Base-by-base conservation (phyloP, 2,888 invertebrate species). In the Cosmia pyralina region DNA sequence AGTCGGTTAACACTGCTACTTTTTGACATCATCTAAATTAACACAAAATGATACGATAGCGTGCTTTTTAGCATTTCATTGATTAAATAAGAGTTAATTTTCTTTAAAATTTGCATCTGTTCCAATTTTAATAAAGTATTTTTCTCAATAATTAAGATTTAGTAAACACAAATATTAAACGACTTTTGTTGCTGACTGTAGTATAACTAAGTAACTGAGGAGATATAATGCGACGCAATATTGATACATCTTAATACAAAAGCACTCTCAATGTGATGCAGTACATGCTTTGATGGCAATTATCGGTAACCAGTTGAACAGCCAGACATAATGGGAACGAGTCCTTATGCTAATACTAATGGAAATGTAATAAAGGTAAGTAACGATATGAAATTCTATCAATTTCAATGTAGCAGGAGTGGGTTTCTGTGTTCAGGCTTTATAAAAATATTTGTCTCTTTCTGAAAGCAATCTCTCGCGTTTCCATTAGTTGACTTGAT, bases 271-370 rank as follows among this genome's bases (percentile, higher is more conserved):
- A 22, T 22, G 15, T 19, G 17, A 22, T 73, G 11, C 44, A n/a
- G 15, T 65, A 55, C 15, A n/a, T 15, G 7, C 19, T 22, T 57
- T 44, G 44, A 28, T 67, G 28, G 11, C 13, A 53, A 53, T 59
- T 77, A 77, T 60, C 46, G 28, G 8, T 46, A 58, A 69, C 44
- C 22, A 55, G 44, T 57, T 55, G 46, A 65, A 38, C 22, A 77
- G 28, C 44, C 11, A 53, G 48, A 60, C 22, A 48, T 55, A 75
- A 67, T 75, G 81, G 63, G 19, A 67, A 75, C 80, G 68, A 62
- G 66, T 76, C 66, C 76, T 77, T 75, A 88, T 85, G 86, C 68
- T 87, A 86, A 88, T 89, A 82, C 70, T 87, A 88, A 88, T 90
- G 87, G 88, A 84, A 87, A 87, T 84, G 85, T 85, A 86, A 89